These are phyloP conservation scores for Molossus alvarezi DNA, from an alignment of 2,797 vertebrate species.

Conservation along the genomic window DNA sequence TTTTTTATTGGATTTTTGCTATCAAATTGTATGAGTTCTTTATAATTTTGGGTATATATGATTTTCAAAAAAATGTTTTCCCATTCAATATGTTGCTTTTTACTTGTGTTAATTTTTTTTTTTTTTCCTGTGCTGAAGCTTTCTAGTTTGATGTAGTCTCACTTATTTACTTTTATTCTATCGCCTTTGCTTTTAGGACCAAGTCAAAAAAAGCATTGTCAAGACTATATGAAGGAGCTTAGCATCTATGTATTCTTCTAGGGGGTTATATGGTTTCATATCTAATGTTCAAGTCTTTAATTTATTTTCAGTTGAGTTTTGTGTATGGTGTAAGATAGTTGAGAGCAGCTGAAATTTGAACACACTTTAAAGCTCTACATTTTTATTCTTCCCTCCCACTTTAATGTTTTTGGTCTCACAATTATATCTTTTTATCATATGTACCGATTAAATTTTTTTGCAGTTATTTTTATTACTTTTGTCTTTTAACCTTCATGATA, in stretches of 20 bases:
- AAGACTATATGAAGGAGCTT: not conserved
- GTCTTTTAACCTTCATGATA: too few relatives aligned
- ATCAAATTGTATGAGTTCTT: not conserved
- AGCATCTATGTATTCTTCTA: not conserved
- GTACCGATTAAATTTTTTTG: too few relatives aligned
- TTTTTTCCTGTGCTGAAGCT: not conserved
- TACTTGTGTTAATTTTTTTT: not conserved
- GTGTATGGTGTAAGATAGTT: not conserved
- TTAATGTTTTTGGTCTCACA: too few relatives aligned
- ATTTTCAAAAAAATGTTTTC: not conserved
- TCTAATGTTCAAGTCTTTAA: not conserved
- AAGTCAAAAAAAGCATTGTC: not conserved
- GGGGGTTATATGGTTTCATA: not conserved
- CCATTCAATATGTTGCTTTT: not conserved
- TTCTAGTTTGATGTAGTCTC: not conserved
- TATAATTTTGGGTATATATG: not conserved
- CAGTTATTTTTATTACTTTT: too few relatives aligned
- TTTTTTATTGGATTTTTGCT: not conserved
- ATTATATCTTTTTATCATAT: too few relatives aligned
- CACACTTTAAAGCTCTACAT: too few relatives aligned
- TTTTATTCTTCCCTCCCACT: too few relatives aligned
- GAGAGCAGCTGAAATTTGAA: too few relatives aligned
- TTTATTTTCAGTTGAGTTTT: not conserved
- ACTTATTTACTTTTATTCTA: not conserved
- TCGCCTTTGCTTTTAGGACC: not conserved